phyloP scores from a whole-genome alignment of 2,113 vertebrate genomes.

The Empidonax traillii region DNA sequence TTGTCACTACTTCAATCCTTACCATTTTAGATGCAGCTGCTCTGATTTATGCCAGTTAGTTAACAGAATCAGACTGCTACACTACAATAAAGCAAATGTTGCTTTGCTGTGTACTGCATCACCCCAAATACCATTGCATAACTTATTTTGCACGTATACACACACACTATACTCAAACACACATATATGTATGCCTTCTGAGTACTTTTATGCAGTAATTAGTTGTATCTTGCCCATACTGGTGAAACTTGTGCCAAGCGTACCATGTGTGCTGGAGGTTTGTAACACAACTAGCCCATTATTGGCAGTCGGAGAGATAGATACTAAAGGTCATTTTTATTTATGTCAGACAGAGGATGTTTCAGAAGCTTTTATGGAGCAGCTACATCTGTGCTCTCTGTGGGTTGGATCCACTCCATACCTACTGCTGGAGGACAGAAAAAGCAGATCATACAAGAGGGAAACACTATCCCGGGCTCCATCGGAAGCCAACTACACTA shows the following conservation, averaged over 20 bases:
- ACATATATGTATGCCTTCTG: neutral
- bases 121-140: neutral
- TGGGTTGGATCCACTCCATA: slow-evolving; percentile 30
- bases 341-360: slow-evolving; percentile 50
- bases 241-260: slow-evolving; percentile 1
- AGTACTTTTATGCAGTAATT: slow-evolving; percentile 4
- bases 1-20: neutral
- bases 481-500: neutral
- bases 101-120: neutral
- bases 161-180: neutral
- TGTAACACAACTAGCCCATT: neutral
- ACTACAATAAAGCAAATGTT: neutral
- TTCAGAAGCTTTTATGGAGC: slow-evolving; percentile 47
- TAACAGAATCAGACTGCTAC: neutral
- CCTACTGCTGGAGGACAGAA: slow-evolving; percentile 27
- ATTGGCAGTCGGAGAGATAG: neutral
- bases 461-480: neutral
- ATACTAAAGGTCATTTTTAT: slow-evolving; percentile 57
- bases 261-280: neutral
- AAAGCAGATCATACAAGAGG: neutral
- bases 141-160: neutral
- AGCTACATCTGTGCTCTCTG: slow-evolving; percentile 47
- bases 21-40: neutral
- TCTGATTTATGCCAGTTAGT: neutral
- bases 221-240: neutral